Percentiles rank a stretch among this genome's conserved stretches.
Conservation (phyloP, 2,113 vertebrate species). For the Ophthalmolycus amberensis region DNA sequence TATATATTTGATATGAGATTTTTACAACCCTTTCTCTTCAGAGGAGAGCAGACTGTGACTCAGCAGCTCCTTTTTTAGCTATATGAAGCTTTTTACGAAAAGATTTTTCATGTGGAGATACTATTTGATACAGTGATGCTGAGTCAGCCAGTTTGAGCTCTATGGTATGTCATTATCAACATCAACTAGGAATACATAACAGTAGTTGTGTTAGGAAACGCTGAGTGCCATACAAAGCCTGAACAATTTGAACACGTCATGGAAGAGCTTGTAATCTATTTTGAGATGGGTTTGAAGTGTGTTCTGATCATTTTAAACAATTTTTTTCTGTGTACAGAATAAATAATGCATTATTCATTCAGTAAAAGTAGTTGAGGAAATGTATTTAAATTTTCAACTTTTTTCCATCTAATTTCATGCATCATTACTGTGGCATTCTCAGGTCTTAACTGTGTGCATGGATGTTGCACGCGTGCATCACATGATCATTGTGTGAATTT, state of each 20-base stretch:
- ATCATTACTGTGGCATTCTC: conserved; percentile 44
- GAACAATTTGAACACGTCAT: background rate
- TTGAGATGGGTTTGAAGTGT: background rate
- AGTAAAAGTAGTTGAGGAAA: conserved; percentile 7
- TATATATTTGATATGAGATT: background rate
- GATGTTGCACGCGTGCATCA: background rate
- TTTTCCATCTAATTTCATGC: background rate
- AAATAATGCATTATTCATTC: conserved; percentile 5
- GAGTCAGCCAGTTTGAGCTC: conserved; percentile 5
- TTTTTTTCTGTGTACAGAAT: background rate
- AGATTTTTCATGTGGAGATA: background rate
- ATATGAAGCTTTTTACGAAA: background rate
- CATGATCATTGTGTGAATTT: conserved; percentile 10
- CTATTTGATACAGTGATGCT: background rate
- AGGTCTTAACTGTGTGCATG: conserved; percentile 45
- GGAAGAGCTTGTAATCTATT: background rate
- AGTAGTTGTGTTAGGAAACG: conserved; percentile 3
- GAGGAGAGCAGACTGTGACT: conserved; percentile 3
- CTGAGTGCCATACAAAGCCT: background rate
- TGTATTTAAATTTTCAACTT: conserved; percentile 3
- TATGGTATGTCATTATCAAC: background rate
- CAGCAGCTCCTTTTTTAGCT: background rate
- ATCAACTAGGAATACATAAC: background rate
- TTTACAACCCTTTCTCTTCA: background rate
- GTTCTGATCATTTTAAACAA: background rate